Conservation (phyloP, 2,888 invertebrate genomes). For the Amaurobius ferox region DNA sequence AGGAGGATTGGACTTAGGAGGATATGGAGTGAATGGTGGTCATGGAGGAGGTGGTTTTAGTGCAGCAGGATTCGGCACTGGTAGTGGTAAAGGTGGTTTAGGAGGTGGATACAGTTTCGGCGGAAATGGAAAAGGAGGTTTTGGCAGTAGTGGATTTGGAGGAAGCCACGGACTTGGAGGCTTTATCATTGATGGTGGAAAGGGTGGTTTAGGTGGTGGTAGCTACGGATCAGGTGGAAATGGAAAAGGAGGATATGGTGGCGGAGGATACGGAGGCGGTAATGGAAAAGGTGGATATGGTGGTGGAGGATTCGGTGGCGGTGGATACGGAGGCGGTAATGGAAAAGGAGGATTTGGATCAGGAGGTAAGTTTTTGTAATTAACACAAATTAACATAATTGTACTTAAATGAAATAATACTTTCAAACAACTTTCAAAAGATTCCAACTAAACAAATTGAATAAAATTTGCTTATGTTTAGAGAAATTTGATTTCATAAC, state of each 20-base stretch:
- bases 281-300: neutral
- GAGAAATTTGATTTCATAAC: no score
- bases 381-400: no score
- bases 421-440: no score
- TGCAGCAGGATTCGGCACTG: neutral
- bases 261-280: neutral
- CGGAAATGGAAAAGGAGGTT: neutral
- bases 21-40: no score
- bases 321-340: neutral
- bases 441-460: no score
- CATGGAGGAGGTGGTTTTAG: neutral
- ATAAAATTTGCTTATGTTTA: no score
- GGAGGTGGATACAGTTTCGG: neutral
- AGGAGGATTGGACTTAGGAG: no score
- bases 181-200: neutral
- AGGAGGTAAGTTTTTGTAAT: no score
- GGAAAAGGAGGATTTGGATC: neutral
- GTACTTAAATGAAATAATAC: no score
- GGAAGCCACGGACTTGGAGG: neutral
- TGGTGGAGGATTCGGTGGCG: neutral
- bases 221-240: neutral
- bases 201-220: neutral
- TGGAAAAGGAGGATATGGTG: neutral
- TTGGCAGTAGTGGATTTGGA: constrained; percentile 1
- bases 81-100: neutral